phyloP scores from a whole-genome alignment of 2,888 invertebrate genomes.

The Troglohyphantes excavatus region DNA sequence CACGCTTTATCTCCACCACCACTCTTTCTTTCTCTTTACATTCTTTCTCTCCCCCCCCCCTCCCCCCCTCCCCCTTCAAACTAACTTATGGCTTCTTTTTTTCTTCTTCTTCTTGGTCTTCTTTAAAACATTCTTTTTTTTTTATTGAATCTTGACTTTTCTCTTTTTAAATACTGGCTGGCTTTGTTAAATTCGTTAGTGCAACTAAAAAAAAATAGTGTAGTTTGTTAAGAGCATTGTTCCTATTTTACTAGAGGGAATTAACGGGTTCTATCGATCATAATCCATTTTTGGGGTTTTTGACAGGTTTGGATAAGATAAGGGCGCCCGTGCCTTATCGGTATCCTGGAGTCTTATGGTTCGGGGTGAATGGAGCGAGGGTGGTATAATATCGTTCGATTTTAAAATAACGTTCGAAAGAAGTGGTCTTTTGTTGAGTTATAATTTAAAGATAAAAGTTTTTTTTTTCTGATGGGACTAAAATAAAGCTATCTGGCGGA shows the following conservation, averaged over 20 bases:
- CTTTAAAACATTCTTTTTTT: background rate
- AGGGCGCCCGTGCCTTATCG: slow-evolving; percentile 1
- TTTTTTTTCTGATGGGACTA: background rate
- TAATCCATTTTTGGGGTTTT: background rate
- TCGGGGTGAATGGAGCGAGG: background rate
- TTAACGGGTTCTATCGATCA: background rate
- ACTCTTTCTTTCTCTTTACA: slow-evolving; percentile 9
- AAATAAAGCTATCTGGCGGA: background rate
- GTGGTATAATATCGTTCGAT: background rate
- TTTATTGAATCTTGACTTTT: too few species aligned
- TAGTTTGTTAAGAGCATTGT: background rate
- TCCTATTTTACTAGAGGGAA: background rate
- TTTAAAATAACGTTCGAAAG: background rate
- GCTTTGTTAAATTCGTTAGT: too few species aligned
- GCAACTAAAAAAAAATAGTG: too few species aligned
- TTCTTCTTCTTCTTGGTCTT: background rate
- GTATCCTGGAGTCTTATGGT: background rate
- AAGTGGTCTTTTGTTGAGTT: background rate
- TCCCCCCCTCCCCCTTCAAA: background rate
- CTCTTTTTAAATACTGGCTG: too few species aligned
- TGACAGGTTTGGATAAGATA: background rate
- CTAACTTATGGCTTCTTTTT: slow-evolving; percentile 24
- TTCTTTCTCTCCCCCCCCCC: slow-evolving; percentile 18
- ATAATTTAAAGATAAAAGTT: background rate
- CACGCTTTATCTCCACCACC: slow-evolving; percentile 13